Conservation (phyloP, 2,797 vertebrate genomes). For the Amblyopsis hoosieri region DNA sequence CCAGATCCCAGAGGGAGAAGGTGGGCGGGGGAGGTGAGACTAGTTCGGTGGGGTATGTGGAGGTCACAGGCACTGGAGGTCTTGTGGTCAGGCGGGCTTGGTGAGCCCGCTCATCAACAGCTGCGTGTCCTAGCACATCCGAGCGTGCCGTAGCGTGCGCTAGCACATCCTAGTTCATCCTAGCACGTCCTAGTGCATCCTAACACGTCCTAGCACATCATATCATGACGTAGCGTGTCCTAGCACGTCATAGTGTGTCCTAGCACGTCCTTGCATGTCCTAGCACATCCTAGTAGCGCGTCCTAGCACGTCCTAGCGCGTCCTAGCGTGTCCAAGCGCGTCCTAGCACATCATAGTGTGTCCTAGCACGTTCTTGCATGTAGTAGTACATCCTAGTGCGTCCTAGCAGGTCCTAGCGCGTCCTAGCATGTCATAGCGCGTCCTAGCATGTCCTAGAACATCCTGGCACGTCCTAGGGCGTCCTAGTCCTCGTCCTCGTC, state of each 20-base stretch:
- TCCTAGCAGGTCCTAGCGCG: no score
- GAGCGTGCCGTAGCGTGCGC: conserved; percentile 1
- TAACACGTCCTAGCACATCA: conserved; percentile 41
- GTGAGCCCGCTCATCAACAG: conserved; percentile 30
- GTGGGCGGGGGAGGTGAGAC: conserved; percentile 43
- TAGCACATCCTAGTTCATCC: not conserved
- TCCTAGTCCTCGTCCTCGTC: conserved; percentile 38
- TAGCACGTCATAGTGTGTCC: no score
- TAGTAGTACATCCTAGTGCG: no score
- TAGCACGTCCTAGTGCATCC: not conserved
- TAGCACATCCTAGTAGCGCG: no score
- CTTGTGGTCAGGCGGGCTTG: conserved; percentile 56
- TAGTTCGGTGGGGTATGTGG: conserved; percentile 46
- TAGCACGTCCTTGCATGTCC: conserved; percentile 5
- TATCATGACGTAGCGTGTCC: conserved; percentile 9
- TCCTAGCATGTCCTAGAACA: not conserved
- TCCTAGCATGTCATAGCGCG: conserved; percentile 18
- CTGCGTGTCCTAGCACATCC: conserved; percentile 42
- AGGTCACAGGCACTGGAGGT: conserved; percentile 63
- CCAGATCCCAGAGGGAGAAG: not conserved
- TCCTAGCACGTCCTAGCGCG: conserved; percentile 9
- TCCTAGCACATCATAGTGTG: no score
- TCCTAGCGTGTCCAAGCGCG: conserved; percentile 28
- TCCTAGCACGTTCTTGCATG: no score
- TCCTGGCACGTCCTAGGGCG: no score